These are phyloP conservation scores for Brachionus paranguensis DNA, from an alignment of 1,140 invertebrate genomes.

Conservation along the genomic window DNA sequence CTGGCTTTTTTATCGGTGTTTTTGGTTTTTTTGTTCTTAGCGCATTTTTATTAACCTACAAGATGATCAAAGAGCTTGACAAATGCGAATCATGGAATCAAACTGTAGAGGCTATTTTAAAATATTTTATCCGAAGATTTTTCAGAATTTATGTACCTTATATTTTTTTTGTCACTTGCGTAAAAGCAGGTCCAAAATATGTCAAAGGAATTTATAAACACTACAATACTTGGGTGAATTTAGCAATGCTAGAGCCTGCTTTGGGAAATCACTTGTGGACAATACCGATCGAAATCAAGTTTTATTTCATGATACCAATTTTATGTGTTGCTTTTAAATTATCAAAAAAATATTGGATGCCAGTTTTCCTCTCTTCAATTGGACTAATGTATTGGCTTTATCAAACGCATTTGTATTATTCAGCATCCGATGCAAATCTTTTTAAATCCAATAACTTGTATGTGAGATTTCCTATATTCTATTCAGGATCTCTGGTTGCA, in stretches of 20 bases:
- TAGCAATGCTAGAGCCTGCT: not conserved
- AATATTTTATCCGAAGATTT: not conserved
- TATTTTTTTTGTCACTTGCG: not conserved
- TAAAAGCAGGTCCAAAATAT: not conserved
- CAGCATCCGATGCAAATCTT: not conserved
- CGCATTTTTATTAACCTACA: not conserved
- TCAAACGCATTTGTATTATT: not conserved
- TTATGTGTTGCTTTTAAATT: not conserved
- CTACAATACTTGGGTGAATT: not conserved
- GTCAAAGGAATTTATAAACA: not conserved
- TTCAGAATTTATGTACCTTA: not conserved
- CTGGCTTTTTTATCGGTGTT: not conserved
- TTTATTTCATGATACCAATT: not conserved
- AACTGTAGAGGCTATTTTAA: not conserved
- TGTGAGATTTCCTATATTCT: constrained; percentile 8
- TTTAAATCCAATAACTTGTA: not conserved
- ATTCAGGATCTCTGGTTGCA: not conserved
- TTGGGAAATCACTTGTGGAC: not conserved
- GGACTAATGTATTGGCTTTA: not conserved
- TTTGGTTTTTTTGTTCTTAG: not conserved
- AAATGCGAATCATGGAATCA: not conserved
- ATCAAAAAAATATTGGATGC: not conserved
- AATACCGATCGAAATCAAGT: not conserved
- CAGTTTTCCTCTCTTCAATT: not conserved
- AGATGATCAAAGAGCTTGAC: not conserved